Conservation (phyloP, 2,797 vertebrate species). For the Typhlichthys eigenmanni region DNA sequence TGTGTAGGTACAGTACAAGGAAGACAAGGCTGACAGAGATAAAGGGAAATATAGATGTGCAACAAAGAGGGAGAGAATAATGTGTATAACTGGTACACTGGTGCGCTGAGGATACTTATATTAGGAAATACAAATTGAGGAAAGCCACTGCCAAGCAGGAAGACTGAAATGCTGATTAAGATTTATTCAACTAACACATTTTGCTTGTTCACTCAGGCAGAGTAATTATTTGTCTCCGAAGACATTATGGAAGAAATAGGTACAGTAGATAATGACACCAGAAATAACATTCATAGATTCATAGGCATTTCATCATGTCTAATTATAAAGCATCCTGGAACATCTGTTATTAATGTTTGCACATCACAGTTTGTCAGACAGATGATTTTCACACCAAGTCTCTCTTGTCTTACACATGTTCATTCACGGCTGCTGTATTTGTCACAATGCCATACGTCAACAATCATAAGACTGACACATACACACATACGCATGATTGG, state of each 20-base stretch:
- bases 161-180: not conserved
- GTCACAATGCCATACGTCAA: constrained; percentile 13
- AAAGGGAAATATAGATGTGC: not conserved
- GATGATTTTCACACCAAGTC: constrained; percentile 11
- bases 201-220: constrained; percentile 1
- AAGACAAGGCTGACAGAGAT: not conserved
- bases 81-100: not conserved
- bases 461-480: no score
- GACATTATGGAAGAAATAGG: constrained; percentile 13
- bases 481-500: no score
- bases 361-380: constrained; percentile 13
- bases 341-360: constrained; percentile 23
- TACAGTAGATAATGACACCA: constrained; percentile 10
- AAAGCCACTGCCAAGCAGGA: not conserved
- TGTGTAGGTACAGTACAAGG: not conserved
- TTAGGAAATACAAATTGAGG: not conserved
- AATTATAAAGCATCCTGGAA: constrained; percentile 16
- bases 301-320: constrained; percentile 37
- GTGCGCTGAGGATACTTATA: constrained; percentile 4
- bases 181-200: constrained; percentile 10
- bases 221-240: constrained; percentile 33
- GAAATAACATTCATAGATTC: constrained; percentile 6
- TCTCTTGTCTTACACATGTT: constrained; percentile 11
- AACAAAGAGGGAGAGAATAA: not conserved
- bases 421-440: constrained; percentile 14